Evolutionary conservation across 1,140 invertebrate species (phyloP).

Genomic region (Macrosteles quadrilineatus): DNA sequence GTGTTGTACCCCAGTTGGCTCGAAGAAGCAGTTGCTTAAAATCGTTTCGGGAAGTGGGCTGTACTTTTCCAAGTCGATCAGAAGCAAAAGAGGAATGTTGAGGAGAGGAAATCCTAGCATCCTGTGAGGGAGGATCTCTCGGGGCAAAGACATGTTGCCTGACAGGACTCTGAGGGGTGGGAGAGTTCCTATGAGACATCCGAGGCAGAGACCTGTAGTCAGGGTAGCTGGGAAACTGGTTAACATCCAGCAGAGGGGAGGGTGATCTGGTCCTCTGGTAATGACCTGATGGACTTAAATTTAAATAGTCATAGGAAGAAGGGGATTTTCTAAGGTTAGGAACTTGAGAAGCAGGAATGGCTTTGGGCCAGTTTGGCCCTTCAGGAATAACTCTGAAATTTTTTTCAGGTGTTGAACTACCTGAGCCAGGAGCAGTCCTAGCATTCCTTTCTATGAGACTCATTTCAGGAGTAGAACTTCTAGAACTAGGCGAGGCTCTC

Average conservation of each 20-base stretch:
- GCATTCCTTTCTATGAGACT: not conserved
- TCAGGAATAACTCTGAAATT: not conserved
- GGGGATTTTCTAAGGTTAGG: conserved; percentile 23
- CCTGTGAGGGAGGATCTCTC: conserved; percentile 18
- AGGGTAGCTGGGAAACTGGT: conserved; percentile 19
- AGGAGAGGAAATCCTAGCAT: not conserved
- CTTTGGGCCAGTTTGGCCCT: conserved; percentile 37
- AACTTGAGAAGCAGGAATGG: conserved; percentile 34
- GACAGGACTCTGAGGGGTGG: not conserved
- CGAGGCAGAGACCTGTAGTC: conserved; percentile 10
- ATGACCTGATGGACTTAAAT: conserved; percentile 10
- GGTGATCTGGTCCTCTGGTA: conserved; percentile 17
- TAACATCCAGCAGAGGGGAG: conserved; percentile 13
- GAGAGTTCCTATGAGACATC: not conserved
- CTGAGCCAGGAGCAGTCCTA: conserved; percentile 12
- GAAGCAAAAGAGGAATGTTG: conserved; percentile 26
- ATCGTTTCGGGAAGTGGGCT: conserved; percentile 54
- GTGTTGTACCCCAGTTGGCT: conserved; percentile 35
- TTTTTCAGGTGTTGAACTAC: conserved; percentile 6
- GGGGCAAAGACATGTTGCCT: not conserved
- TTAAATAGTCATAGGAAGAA: conserved; percentile 12
- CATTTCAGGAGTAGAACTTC: not conserved
- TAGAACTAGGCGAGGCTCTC: not conserved
- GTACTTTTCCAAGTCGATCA: conserved; percentile 33
- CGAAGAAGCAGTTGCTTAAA: conserved; percentile 79